Evolutionary conservation across 2,113 vertebrate species (phyloP).

Genomic region (Cinclus cinclus): DNA sequence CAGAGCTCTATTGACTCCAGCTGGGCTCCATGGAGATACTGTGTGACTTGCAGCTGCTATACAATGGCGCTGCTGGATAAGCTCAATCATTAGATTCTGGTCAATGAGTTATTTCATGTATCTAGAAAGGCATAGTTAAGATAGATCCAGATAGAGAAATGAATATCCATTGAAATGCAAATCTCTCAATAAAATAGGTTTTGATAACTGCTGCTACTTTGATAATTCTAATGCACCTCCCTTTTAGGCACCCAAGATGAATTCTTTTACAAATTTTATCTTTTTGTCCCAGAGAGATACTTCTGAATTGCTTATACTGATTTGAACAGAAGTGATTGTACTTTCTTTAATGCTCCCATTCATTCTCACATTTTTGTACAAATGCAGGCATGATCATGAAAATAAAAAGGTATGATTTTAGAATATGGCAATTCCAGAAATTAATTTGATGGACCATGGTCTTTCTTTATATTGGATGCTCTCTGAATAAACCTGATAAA

Average conservation of each 20-base stretch:
- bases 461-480: background rate
- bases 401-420: slow-evolving; percentile 19
- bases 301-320: slow-evolving; percentile 35
- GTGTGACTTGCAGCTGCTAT: background rate
- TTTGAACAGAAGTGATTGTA: slow-evolving; percentile 22
- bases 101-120: slow-evolving; percentile 32
- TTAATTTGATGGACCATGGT: slow-evolving; percentile 28
- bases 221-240: slow-evolving; percentile 7
- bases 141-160: slow-evolving; percentile 35
- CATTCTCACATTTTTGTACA: slow-evolving; percentile 25
- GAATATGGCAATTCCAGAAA: background rate
- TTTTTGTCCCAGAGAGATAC: slow-evolving; percentile 44
- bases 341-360: slow-evolving; percentile 21
- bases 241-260: slow-evolving; percentile 11
- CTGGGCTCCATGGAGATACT: background rate
- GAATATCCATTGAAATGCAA: slow-evolving; percentile 61
- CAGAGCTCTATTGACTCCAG: slow-evolving; percentile 39
- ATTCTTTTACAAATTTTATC: slow-evolving; percentile 41
- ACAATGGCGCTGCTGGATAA: background rate
- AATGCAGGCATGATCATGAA: slow-evolving; percentile 32
- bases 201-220: slow-evolving; percentile 15
- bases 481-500: background rate
- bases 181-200: slow-evolving; percentile 25
- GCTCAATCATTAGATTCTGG: slow-evolving; percentile 28
- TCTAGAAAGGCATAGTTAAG: slow-evolving; percentile 43